A percentile compares a stretch with the other conserved stretches of the same genome.
Evolutionary conservation across 2,888 invertebrate genomes (phyloP).

Genomic region (Esperia sulphurella): DNA sequence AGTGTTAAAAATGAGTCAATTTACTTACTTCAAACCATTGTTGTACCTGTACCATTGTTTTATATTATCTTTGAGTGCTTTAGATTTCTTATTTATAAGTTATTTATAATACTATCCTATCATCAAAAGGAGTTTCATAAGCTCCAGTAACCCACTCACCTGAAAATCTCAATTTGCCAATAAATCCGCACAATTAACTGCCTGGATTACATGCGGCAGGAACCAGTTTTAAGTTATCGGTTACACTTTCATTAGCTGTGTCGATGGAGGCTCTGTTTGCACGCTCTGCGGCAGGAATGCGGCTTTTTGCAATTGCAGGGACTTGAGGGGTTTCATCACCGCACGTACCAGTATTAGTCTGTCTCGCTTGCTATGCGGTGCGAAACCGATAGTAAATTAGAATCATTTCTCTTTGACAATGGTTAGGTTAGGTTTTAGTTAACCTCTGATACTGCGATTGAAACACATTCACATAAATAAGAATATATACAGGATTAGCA

Average conservation of each 20-base stretch:
- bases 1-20: neutral
- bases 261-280: constrained; percentile 44
- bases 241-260: constrained; percentile 26
- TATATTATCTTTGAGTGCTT: neutral
- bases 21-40: too few species aligned
- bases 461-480: too few species aligned
- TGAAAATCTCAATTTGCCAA: constrained; percentile 4
- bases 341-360: constrained; percentile 29
- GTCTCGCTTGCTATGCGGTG: constrained; percentile 17
- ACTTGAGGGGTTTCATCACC: constrained; percentile 35
- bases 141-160: constrained; percentile 8
- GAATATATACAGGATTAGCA: too few species aligned
- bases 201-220: constrained; percentile 12
- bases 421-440: too few species aligned
- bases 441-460: too few species aligned
- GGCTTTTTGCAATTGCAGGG: constrained; percentile 41
- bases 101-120: neutral
- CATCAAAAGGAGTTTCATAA: constrained; percentile 3
- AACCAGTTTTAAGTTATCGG: constrained; percentile 24
- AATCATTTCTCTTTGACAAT: constrained; percentile 3
- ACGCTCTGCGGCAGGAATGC: constrained; percentile 41
- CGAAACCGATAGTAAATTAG: constrained; percentile 39
- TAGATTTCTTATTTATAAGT: neutral
- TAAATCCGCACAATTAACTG: constrained; percentile 5
- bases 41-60: neutral